Evolutionary conservation across 2,888 invertebrate species (phyloP).

Genomic region (Tolmerus cingulatus): DNA sequence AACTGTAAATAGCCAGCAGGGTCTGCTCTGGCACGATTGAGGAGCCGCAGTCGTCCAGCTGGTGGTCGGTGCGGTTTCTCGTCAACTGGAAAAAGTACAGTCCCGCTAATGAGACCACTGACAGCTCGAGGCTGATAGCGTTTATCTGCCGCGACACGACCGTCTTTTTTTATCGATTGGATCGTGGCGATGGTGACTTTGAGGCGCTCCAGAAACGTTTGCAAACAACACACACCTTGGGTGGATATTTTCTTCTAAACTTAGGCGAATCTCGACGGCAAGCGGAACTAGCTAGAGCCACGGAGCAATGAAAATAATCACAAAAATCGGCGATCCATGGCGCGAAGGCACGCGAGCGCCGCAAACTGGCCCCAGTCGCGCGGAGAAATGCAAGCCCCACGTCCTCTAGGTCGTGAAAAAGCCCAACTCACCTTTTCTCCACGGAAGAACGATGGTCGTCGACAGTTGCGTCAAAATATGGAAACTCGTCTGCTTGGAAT

Average conservation of each 20-base stretch:
- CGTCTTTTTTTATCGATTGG: not conserved
- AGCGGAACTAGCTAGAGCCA: not conserved
- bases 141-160: not conserved
- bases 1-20: not conserved
- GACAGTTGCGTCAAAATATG: conserved; percentile 29
- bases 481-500: not conserved
- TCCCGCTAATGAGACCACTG: not conserved
- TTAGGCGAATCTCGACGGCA: not conserved
- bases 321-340: conserved; percentile 1
- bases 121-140: not conserved
- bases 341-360: conserved; percentile 2
- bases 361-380: not conserved
- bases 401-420: not conserved
- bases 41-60: not conserved
- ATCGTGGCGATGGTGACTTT: not conserved
- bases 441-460: conserved; percentile 31
- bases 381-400: conserved; percentile 13
- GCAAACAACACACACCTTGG: not conserved
- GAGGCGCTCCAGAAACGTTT: not conserved
- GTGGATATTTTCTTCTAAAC: not conserved
- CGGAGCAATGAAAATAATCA: conserved; percentile 1
- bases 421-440: conserved; percentile 36
- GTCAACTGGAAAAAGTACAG: not conserved
- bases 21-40: not conserved
- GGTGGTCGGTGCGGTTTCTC: not conserved